Conservation (phyloP, 1,140 invertebrate genomes). For the Kradibia gibbosae region DNA sequence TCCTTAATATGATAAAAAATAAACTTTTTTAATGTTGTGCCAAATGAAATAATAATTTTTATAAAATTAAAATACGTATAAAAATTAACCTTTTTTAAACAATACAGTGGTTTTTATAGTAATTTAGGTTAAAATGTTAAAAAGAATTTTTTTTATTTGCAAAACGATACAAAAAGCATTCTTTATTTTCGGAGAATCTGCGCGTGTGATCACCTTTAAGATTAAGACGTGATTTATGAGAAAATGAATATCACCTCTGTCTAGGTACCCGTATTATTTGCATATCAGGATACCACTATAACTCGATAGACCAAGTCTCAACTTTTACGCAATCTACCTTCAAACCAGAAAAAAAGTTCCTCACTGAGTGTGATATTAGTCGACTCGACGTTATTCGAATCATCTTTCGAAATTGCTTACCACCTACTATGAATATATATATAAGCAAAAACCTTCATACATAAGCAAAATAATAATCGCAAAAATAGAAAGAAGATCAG, state of each 20-base stretch:
- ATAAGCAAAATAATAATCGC: background rate
- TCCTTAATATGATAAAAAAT: too few relatives aligned
- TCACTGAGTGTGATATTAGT: slow-evolving; percentile 12
- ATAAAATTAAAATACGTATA: too few relatives aligned
- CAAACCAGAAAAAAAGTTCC: slow-evolving; percentile 24
- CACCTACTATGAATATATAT: background rate
- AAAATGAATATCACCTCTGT: background rate
- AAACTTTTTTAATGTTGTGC: too few relatives aligned
- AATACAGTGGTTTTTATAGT: background rate
- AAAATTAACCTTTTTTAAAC: too few relatives aligned
- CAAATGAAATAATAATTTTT: too few relatives aligned
- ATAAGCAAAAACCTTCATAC: background rate
- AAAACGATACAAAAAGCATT: background rate
- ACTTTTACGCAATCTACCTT: background rate
- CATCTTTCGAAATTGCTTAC: slow-evolving; percentile 24
- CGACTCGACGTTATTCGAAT: slow-evolving; percentile 20
- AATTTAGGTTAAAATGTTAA: background rate
- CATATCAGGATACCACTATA: slow-evolving; percentile 11
- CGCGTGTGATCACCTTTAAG: background rate
- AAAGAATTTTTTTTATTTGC: too few relatives aligned
- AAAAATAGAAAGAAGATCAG: background rate
- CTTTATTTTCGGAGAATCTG: background rate
- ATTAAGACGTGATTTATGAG: slow-evolving; percentile 19
- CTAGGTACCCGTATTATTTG: slow-evolving; percentile 20
- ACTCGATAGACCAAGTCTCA: background rate